Evolutionary conservation across 2,113 vertebrate genomes (phyloP).

Genomic region (Gobiocypris rarus): DNA sequence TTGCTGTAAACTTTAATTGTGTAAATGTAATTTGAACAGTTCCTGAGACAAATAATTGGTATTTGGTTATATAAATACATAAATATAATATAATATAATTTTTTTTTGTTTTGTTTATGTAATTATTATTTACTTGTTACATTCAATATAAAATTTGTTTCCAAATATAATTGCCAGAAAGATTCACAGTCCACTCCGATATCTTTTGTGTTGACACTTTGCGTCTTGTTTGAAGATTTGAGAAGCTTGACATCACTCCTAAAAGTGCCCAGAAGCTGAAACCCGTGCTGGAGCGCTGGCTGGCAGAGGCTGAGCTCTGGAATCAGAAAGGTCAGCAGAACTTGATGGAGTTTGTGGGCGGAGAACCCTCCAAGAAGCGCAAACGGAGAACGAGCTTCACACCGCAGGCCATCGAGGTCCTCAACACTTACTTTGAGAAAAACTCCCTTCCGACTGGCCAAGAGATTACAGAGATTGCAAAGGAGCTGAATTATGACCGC

Average conservation of each 20-base stretch:
- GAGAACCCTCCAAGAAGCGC: constrained; percentile 94
- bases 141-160: too few species aligned
- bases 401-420: constrained; percentile 92
- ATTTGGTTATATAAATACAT: too few species aligned
- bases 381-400: constrained; percentile 96
- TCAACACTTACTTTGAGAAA: constrained; percentile 96
- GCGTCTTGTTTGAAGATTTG: constrained; percentile 79
- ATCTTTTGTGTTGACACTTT: background rate
- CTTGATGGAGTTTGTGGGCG: constrained; percentile 96
- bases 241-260: constrained; percentile 96
- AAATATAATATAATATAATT: too few species aligned
- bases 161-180: too few species aligned
- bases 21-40: too few species aligned
- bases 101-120: too few species aligned
- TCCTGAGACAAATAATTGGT: too few species aligned
- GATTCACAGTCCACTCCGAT: background rate
- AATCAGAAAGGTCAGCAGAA: constrained; percentile 97
- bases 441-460: constrained; percentile 93
- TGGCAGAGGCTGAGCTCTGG: constrained; percentile 92
- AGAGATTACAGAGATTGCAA: constrained; percentile 95
- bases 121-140: too few species aligned
- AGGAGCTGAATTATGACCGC: constrained; percentile 96
- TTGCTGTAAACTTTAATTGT: too few species aligned
- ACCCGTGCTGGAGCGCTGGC: constrained; percentile 94
- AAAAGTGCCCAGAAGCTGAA: constrained; percentile 98